Evolutionary conservation across 2,113 vertebrate genomes (phyloP), one percentile per base, ranked within the genome.

Genomic region (Hepsetus odoe): DNA sequence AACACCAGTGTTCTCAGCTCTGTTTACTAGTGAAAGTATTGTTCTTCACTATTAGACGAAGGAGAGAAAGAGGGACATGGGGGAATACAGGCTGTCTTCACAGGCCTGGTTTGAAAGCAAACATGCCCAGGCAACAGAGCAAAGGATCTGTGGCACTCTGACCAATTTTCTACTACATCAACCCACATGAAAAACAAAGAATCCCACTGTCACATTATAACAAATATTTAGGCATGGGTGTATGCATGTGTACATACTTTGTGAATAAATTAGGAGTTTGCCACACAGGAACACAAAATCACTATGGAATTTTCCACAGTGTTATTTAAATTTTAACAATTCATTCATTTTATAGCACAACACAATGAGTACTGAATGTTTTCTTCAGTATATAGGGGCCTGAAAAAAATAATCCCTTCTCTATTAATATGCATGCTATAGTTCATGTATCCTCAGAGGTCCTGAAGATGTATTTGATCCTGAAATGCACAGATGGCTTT

Each of bases 51-150:
- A 88, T 90, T 88, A 86, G 78, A 80, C 72, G 76, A 82, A 80
- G 87, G 83, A 83, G 86, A 83, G 72, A 75, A 78, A 44, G 76
- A 80, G 66, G 87, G 74, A 72, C 87, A 80, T 76, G 53, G 3
- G 86, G 86, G 89, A 90, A 90, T 88, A 83, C 80, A 12, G 76
- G 79, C 89, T 81, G 89, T 89, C 89, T 90, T 85, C 83, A 77
- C 81, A 58, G 66, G 75, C 80, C 82, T 88, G 83, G 83, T 91
- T 85, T 87, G 87, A 89, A 85, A 83, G 87, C 83, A 86, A 89
- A 86, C 86, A 86, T 86, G 84, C 85, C 84, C 73, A 77, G 72
- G 77, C 82, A 85, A 89, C 73, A 88, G 78, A 85, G 73, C 78
- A 69, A 70, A 82, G 81, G 53, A 79, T 77, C 44, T 78, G 56